Evolutionary conservation across 2,797 vertebrate genomes (phyloP), one percentile per base, ranked within the genome.

Genomic region (Adrianichthys oophorus): DNA sequence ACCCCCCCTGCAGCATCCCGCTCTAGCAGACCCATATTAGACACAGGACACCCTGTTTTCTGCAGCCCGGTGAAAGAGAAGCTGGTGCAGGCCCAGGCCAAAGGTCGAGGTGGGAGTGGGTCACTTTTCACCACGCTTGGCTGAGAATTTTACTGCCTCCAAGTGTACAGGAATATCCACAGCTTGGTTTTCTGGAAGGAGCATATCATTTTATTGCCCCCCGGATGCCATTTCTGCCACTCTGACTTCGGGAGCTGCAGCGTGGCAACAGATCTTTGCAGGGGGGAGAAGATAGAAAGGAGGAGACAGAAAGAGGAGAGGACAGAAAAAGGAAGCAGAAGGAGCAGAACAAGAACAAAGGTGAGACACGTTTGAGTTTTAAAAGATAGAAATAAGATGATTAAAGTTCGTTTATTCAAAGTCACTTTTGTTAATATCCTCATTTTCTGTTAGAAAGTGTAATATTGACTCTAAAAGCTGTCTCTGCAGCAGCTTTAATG

Each of bases 101-200:
- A 6, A 51, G 74, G 77, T 81, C 65, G 16, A 1, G 46, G 26
- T 51, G 26, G 54, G 43, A 69, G 58, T 52, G 41, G 61, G 65
- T 83, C 67, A 37, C 52, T 76, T 82, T 84, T 82, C 78, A 80
- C 62, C 71, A 69, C 70, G 57, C 78, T 69, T 80, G 79, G 74
- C 73, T 40, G 52, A 47, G 1, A 47, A 29, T 78, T 87, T 83
- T 76, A 78, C 72, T n/a, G 60, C 72, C 56, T 15, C 17, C 42
- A 69, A 51, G 73, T 18, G 3, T 43, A 1, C 57, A 52, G 78
- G 78, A 84, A 82, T 79, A 79, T 78, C 45, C 68, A 50, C 62
- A 80, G 76, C 74, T 78, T 74, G 68, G 66, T 84, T 83, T 86
- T 77, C 65, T 57, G 51, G 14, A 45, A 70, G 56, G 51, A 57